Evolutionary conservation across 2,888 invertebrate genomes (phyloP).

Genomic region (Pemphredon lugubris): DNA sequence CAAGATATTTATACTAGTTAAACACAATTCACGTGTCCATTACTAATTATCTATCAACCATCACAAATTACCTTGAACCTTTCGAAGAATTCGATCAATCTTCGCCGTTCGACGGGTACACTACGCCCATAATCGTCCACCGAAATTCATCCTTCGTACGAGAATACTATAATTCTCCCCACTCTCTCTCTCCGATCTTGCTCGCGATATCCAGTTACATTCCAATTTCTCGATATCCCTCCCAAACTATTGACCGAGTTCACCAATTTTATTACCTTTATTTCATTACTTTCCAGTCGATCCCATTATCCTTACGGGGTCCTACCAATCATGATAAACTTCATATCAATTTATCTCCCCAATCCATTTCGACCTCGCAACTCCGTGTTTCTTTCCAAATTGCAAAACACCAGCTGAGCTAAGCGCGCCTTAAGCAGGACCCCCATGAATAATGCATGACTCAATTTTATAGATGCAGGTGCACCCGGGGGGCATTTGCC

Average conservation of each 20-base stretch:
- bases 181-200: no score
- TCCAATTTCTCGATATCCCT: not conserved
- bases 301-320: slow-evolving; percentile 39
- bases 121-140: no score
- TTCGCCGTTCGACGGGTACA: no score
- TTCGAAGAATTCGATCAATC: no score
- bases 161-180: no score
- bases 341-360: slow-evolving; percentile 53
- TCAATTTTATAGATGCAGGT: slow-evolving; percentile 68
- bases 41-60: no score
- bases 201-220: no score
- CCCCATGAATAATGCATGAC: slow-evolving; percentile 75
- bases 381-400: slow-evolving; percentile 46
- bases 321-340: slow-evolving; percentile 45
- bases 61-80: no score
- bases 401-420: slow-evolving; percentile 60
- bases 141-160: no score
- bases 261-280: not conserved
- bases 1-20: no score
- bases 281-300: slow-evolving; percentile 13
- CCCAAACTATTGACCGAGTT: not conserved
- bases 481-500: slow-evolving; percentile 65
- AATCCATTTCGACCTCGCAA: slow-evolving; percentile 47
- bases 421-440: slow-evolving; percentile 63
- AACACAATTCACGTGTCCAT: no score